Evolutionary conservation across 53 echinoderm and acorn worm species (phyloP).

Genomic region (Henricia sp.): DNA sequence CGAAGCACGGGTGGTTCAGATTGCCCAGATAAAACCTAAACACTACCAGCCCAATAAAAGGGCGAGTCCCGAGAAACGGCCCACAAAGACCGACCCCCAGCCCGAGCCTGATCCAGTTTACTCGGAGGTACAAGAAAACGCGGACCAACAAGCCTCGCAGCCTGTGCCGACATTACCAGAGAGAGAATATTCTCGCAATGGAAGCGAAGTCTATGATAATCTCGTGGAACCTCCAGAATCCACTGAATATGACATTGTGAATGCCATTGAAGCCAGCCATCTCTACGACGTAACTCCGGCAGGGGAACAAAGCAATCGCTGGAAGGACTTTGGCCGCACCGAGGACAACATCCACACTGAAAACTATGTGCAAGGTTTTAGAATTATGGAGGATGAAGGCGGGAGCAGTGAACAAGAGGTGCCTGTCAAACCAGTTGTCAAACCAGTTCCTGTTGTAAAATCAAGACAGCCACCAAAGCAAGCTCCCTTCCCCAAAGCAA

Average conservation of each 20-base stretch:
- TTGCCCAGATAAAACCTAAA: not conserved
- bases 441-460: not conserved
- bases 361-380: slow-evolving; percentile 17
- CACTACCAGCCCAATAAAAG: slow-evolving; percentile 8
- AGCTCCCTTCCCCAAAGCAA: not conserved
- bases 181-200: slow-evolving; percentile 7
- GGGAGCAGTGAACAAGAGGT: not conserved
- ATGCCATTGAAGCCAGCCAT: not conserved
- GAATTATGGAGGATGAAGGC: not conserved
- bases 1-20: not conserved
- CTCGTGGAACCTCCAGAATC: slow-evolving; percentile 29
- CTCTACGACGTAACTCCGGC: slow-evolving; percentile 35
- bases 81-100: slow-evolving; percentile 9
- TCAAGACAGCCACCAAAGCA: not conserved
- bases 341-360: slow-evolving; percentile 77
- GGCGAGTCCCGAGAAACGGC: not conserved
- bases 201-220: not conserved
- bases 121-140: slow-evolving; percentile 52
- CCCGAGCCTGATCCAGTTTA: slow-evolving; percentile 45
- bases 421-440: not conserved
- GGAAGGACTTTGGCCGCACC: slow-evolving; percentile 59
- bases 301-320: slow-evolving; percentile 37
- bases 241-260: slow-evolving; percentile 45
- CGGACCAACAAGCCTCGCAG: not conserved
- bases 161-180: not conserved